Base-by-base conservation (phyloP, 2,888 invertebrate species). In the Masnerella sp. region DNA sequence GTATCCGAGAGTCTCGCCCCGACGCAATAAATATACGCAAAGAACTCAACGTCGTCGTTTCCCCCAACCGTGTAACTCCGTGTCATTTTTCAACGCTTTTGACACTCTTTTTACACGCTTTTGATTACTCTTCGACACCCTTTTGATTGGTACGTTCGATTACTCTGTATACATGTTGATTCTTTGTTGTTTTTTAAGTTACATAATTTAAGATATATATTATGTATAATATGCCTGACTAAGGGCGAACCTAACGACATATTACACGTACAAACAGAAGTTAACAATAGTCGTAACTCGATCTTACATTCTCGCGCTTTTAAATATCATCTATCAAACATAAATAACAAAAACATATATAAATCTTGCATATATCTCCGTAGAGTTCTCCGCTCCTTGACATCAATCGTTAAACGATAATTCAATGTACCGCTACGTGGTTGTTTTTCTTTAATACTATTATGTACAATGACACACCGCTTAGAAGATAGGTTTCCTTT, bases 381-480 rank as follows among this genome's bases (percentile, higher is more conserved):
- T 59, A 68, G 36, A 68, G 22, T 43, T 38, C 32, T 32, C 59
- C 47, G 34, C 47, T 61, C 51, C 36, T 56, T 40, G 47, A 61
- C 64, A 52, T 49, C 51, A 74, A 78, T 78, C 62, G 61, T 81
- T 77, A 78, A 81, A 82, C 74, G 74, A 78, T 80, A 80, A 78
- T 79, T 81, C 76, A 77, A 78, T 78, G 75, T 81, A 81, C 76
- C 69, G 74, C 80, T 80, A 81, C 77, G 64, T 51, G 75, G 17
- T 40, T 40, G 8, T 18, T 83, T 67, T 58, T 81, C 81, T 68
- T 51, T 81, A 83, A 76, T 79, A 78, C 82, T 85, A 85, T 84
- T 87, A 86, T 85, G 79, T 86, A 87, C 86, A 86, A 84, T 83
- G 83, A 85, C 83, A 85, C 74, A 51, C 81, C 81, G 80, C 82